These are phyloP conservation scores for Merodon equestris DNA, from an alignment of 2,888 invertebrate species.

Conservation along the genomic window DNA sequence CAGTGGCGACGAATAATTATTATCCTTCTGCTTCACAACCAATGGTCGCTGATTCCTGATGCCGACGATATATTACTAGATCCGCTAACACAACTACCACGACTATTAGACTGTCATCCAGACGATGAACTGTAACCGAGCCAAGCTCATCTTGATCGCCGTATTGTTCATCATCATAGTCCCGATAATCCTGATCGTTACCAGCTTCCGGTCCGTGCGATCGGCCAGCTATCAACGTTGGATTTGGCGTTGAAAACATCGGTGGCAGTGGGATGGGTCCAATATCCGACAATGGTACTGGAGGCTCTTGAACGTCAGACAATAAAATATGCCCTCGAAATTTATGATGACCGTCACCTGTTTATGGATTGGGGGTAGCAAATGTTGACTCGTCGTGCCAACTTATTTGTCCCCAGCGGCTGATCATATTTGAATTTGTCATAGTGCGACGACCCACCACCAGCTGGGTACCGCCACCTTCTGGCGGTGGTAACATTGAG, in stretches of 20 bases:
- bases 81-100: constrained; percentile 6
- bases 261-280: constrained; percentile 96
- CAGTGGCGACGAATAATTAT: constrained; percentile 84
- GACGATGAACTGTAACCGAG: constrained; percentile 78
- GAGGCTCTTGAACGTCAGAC: constrained; percentile 93
- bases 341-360: constrained; percentile 74
- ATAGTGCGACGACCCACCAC: constrained; percentile 71
- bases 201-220: constrained; percentile 79
- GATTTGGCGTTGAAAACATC: constrained; percentile 95
- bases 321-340: constrained; percentile 83
- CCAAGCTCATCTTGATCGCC: constrained; percentile 84
- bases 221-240: constrained; percentile 82
- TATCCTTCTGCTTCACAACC: constrained; percentile 86
- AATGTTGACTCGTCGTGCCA: constrained; percentile 85
- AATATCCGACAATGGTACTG: constrained; percentile 94
- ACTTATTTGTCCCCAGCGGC: constrained; percentile 86
- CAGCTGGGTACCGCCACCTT: constrained; percentile 78
- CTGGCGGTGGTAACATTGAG: constrained; percentile 78
- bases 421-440: constrained; percentile 65
- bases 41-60: constrained; percentile 80
- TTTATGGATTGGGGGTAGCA: constrained; percentile 83
- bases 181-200: constrained; percentile 79
- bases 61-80: constrained; percentile 67
- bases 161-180: constrained; percentile 83
- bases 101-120: constrained; percentile 7